A percentile compares a stretch with the other conserved stretches of the same genome.
These are phyloP conservation scores for Spondyliosoma cantharus DNA, from an alignment of 2,797 vertebrate species.

Conservation along the genomic window DNA sequence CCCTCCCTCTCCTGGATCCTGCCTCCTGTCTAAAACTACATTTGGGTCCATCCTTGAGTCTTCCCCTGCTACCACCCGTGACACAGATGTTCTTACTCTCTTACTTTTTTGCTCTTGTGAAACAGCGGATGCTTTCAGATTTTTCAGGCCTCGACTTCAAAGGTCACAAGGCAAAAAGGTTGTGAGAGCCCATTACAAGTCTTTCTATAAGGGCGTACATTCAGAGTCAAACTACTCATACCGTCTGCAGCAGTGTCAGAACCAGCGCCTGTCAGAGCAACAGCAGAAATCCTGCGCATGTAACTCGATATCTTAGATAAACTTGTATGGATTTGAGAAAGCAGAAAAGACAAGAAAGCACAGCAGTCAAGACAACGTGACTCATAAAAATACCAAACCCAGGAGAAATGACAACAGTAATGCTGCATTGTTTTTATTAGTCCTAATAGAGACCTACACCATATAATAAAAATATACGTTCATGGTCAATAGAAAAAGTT, in stretches of 20 bases:
- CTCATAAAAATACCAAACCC: too few species aligned
- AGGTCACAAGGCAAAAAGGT: slow-evolving; percentile 1
- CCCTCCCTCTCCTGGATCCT: too few species aligned
- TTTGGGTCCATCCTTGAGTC: too few species aligned
- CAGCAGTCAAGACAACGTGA: too few species aligned
- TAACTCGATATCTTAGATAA: neutral
- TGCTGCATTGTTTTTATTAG: too few species aligned
- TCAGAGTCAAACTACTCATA: neutral
- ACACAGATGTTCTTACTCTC: neutral
- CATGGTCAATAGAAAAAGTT: too few species aligned
- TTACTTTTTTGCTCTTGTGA: neutral
- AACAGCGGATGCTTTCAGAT: neutral
- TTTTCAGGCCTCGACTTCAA: neutral
- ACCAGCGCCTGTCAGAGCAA: neutral
- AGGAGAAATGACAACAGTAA: too few species aligned
- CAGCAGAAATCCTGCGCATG: neutral
- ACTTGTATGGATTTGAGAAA: neutral
- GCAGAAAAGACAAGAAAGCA: neutral
- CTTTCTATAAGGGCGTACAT: neutral
- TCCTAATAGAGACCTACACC: too few species aligned
- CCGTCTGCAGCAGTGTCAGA: neutral
- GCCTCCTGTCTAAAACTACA: too few species aligned
- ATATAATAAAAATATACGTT: too few species aligned
- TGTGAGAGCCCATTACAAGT: neutral
- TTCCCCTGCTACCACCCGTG: too few species aligned